Conservation (phyloP, 2,113 vertebrate species). For the Phylloscopus trochiloides region DNA sequence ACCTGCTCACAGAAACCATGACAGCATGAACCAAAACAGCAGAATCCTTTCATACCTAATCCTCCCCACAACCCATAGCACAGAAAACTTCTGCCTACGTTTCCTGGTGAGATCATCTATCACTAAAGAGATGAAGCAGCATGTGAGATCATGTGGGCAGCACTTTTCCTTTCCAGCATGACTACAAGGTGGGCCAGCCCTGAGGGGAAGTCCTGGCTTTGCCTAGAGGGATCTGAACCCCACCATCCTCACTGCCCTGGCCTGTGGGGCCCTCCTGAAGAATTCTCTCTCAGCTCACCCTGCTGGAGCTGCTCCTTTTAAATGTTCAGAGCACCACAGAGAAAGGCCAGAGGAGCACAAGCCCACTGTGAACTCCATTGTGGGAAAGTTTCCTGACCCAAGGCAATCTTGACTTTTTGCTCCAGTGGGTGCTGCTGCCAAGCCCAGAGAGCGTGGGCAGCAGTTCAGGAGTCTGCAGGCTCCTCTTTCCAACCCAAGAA, state of each 20-base stretch:
- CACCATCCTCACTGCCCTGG: background rate
- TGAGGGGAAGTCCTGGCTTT: background rate
- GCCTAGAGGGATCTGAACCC: background rate
- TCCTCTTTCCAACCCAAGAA: background rate
- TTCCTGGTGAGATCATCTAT: background rate
- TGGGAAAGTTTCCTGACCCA: background rate
- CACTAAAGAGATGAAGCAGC: background rate
- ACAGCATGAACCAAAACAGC: background rate
- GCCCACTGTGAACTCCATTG: fast-evolving
- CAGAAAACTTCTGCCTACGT: background rate
- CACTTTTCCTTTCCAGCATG: background rate
- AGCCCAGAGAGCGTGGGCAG: background rate
- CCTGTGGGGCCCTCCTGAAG: background rate
- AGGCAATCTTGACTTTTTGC: background rate
- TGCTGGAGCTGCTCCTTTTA: background rate
- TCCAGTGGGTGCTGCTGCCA: background rate
- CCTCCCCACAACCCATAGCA: background rate
- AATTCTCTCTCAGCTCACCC: background rate
- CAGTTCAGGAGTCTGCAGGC: background rate
- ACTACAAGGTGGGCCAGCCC: background rate
- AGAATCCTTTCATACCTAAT: background rate
- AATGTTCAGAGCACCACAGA: background rate
- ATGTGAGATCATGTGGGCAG: background rate
- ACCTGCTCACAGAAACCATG: background rate
- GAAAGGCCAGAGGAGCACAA: background rate